Conservation (phyloP, 2,888 invertebrate species). For the Micoletzkya japonica region DNA sequence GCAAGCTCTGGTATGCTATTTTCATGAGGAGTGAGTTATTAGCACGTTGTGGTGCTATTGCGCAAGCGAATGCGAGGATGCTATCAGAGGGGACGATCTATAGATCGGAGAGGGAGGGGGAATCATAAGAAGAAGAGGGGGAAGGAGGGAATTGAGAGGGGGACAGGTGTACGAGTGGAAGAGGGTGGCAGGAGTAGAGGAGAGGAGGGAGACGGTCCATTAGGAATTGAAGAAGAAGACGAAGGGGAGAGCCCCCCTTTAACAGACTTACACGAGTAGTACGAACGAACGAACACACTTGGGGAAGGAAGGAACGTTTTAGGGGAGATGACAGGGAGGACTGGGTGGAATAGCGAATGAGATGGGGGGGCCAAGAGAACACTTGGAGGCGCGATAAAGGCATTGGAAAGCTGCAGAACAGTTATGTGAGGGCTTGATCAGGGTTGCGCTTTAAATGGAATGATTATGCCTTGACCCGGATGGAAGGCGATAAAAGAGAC, state of each 20-base stretch:
- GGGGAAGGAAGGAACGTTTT: background rate
- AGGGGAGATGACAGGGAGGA: background rate
- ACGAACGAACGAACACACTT: background rate
- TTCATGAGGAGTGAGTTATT: too few species aligned
- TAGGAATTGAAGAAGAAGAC: background rate
- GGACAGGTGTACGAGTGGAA: background rate
- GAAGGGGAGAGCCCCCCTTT: background rate
- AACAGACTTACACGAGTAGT: background rate
- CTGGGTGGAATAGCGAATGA: conserved; percentile 3
- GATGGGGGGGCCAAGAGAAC: background rate
- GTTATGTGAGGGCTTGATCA: too few species aligned
- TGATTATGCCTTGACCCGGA: too few species aligned
- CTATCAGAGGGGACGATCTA: too few species aligned
- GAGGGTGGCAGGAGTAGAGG: background rate
- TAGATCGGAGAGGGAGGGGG: too few species aligned
- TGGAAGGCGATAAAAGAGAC: too few species aligned
- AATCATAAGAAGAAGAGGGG: too few species aligned
- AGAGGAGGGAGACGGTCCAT: conserved; percentile 16
- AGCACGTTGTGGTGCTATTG: too few species aligned
- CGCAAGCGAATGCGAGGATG: too few species aligned
- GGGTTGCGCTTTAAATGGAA: too few species aligned
- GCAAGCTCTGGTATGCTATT: too few species aligned
- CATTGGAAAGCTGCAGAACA: too few species aligned
- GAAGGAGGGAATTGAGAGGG: background rate
- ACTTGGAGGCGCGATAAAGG: background rate